Evolutionary conservation across 2,888 invertebrate genomes (phyloP), one percentile per base, ranked within the genome.

Genomic region (Eupithecia dodoneata): DNA sequence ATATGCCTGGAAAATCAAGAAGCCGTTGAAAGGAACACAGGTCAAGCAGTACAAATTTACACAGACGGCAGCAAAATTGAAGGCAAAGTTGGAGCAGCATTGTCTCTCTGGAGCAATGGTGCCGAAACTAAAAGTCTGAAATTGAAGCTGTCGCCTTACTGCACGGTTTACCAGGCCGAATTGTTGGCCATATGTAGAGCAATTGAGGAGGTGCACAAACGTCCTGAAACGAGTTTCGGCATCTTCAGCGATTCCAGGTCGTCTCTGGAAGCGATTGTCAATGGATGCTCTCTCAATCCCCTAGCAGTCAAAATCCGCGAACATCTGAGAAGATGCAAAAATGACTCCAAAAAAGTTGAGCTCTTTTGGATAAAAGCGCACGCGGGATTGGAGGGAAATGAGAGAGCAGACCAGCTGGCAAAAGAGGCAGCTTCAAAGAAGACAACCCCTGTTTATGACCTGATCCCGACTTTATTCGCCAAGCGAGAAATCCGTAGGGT

Each of bases 221-320:
- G 77, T 10, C 0, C n/a, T 0, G 67, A 76, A 12, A 0, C 9
- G 0, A 65, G 30, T 2, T 73, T 41, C n/a, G 67, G 63, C 0
- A 63, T 79, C 5, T 79, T 66, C 42, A 72, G 79, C 18, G 77
- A 77, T 52, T 75, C 77, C 0, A 69, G 74, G 4, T 69, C n/a
- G n/a, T n/a, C n/a, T n/a, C n/a, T n/a, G n/a, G n/a, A n/a, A n/a
- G n/a, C n/a, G n/a, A n/a, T n/a, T n/a, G n/a, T n/a, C n/a, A n/a
- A n/a, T n/a, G n/a, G n/a, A n/a, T n/a, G n/a, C n/a, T n/a, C n/a
- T n/a, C n/a, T n/a, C n/a, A n/a, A n/a, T 74, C 12, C 77, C 75
- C 44, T 42, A n/a, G n/a, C 75, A 1, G 75, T 73, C 0, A 63
- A 78, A 30, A 45, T 7, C 2, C 52, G 74, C 0, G 79, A 74